Base-by-base conservation (phyloP, 2,113 vertebrate species). In the Tychaedon coryphoeus region DNA sequence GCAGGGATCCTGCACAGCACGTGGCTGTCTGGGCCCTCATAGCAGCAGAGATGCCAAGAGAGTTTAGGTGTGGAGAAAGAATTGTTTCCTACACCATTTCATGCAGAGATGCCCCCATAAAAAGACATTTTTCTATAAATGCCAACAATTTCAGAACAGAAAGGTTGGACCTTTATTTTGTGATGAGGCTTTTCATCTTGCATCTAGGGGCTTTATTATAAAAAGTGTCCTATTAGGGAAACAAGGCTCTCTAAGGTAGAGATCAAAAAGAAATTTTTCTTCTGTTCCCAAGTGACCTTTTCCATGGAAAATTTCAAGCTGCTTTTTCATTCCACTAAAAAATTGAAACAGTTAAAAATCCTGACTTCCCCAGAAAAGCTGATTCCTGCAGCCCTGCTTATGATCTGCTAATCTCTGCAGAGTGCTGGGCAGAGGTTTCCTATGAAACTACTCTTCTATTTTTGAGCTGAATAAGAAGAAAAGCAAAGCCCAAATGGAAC, bases 281-380 rank as follows among this genome's bases (percentile, higher is more conserved):
- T 80, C 53, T 93, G 64, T 71, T 95, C 79, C 67, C 34, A 54
- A 86, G 26, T 51, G 75, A 82, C 51, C 51, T 87, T 74, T 69
- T 92, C 54, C 40, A 33, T 19, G 78, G 71, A 88, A 90, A 92
- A 90, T 34, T 61, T 92, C 64, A 73, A 93, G 67, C 75, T 18
- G 31, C 47, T 92, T 95, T 92, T 95, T 90, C 51, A 80, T 88
- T 77, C 60, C 60, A 74, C 51, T 72, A 38, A 77, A 92, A 92
- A 90, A 57, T 64, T 79, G 88, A 51, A 96, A 92, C 71, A 94
- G 78, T 92, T 67, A 92, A 91, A 95, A 92, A 93, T 84, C 92
- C 82, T 62, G 74, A 95, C 67, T 94, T 93, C 88, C 82, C 86
- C 60, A 69, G 78, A 79, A 88, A 94, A 95, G 88, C 92, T 84